These are phyloP conservation scores for Cephus pygmeus DNA, from an alignment of 2,888 invertebrate genomes.

Conservation along the genomic window DNA sequence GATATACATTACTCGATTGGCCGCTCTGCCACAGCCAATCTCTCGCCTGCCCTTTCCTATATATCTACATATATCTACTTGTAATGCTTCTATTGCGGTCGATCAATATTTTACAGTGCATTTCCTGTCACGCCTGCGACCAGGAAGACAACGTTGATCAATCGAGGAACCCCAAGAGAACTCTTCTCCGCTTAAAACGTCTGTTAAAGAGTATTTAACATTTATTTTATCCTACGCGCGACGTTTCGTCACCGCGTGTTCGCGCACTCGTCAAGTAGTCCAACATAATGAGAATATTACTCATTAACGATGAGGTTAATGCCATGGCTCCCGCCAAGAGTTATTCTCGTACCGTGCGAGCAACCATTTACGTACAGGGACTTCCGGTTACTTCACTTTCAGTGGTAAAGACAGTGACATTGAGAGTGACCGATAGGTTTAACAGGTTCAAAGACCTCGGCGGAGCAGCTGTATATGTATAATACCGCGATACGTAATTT, in stretches of 20 bases:
- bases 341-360: slow-evolving; percentile 16
- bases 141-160: not conserved
- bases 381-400: slow-evolving; percentile 48
- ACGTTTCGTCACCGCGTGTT: not conserved
- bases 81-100: not conserved
- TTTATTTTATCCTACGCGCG: not conserved
- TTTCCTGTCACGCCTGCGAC: not conserved
- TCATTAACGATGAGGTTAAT: not conserved
- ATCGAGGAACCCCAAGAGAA: not conserved
- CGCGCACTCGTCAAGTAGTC: not conserved
- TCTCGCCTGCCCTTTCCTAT: not conserved
- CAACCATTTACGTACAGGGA: slow-evolving; percentile 33
- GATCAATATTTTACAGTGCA: not conserved
- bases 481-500: not conserved
- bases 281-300: not conserved
- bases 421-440: slow-evolving; percentile 22
- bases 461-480: not conserved
- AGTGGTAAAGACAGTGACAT: slow-evolving; percentile 30
- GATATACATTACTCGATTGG: not conserved
- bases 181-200: too few relatives aligned
- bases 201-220: not conserved
- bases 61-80: not conserved
- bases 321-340: not conserved
- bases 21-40: not conserved
- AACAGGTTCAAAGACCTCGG: slow-evolving; percentile 35